These are phyloP conservation scores for Antechinus flavipes DNA, from an alignment of 2,113 vertebrate genomes.

Conservation along the genomic window DNA sequence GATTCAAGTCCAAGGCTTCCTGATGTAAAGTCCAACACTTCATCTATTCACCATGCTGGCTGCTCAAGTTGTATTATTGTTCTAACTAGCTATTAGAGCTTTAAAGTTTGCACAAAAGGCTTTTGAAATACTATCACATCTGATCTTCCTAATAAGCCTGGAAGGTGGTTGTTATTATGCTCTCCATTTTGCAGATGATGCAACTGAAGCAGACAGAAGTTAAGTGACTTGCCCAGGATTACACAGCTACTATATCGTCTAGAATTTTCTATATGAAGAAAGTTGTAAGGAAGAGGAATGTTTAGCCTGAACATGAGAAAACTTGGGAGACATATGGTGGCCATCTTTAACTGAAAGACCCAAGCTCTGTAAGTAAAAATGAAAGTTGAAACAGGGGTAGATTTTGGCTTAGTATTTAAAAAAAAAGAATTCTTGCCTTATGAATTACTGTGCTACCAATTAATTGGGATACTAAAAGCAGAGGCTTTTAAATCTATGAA, in stretches of 20 bases:
- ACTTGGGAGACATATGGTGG: background rate
- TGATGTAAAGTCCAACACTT: background rate
- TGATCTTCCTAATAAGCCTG: background rate
- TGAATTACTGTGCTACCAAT: background rate
- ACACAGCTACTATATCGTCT: background rate
- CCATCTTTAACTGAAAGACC: background rate
- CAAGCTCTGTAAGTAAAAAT: background rate
- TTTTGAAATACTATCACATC: background rate
- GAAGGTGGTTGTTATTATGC: background rate
- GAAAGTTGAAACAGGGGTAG: background rate
- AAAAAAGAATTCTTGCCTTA: background rate
- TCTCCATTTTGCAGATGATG: background rate
- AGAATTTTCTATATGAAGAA: background rate
- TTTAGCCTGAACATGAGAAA: too few species aligned
- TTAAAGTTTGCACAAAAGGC: background rate
- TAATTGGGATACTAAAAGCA: background rate
- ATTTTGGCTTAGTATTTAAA: background rate
- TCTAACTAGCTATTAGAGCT: background rate
- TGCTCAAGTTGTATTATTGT: background rate
- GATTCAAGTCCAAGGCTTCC: background rate
- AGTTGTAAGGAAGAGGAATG: background rate
- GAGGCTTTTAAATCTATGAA: background rate
- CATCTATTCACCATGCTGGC: background rate
- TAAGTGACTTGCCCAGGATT: background rate
- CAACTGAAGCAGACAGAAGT: background rate